Evolutionary conservation across 92 coral and sea anemone species (phyloP), one percentile per base, ranked within the genome.

Genomic region (Epizoanthus illoricatus): DNA sequence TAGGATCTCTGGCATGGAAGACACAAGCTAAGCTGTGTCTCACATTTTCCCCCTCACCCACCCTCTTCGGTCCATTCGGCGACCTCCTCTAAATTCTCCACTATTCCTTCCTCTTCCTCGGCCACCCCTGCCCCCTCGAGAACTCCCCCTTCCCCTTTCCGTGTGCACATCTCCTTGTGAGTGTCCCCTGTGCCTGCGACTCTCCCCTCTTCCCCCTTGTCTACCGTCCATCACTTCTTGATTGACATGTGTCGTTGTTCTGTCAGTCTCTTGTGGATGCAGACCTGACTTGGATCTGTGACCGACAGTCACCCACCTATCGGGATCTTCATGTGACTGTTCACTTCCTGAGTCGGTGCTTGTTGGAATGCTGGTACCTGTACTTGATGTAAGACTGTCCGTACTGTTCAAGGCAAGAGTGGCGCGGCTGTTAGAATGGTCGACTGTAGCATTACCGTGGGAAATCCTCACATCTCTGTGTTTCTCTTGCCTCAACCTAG

Each of bases 71-170:
- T 19, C 71, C 60, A 62, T 39, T 42, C 82, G 41, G 65, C 71
- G 71, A 11, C 82, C 61, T 12, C 21, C 21, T 45, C 59, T 52
- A 52, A 52, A 52, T 9, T 52, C 56, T 12, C 56, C 56, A 52
- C 56, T 13, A 52, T 52, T 70, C 39, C 82, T 78, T 12, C 82
- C 71, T 41, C 59, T 66, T 11, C 82, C 82, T 20, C 71, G 63
- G 16, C n/a, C 66, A 43, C 81, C 81, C 19, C 82, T 63, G 42
- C 71, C 15, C 33, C 45, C 82, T 42, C 82, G 82, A 58, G 19
- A 61, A 0, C 82, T 58, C 39, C 82, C 71, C 65, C 71, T 63
- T 0, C 82, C 82, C 71, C 81, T 75, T 60, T 75, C 55, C 28
- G 58, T 76, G 6, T 19, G 45, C 20, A 60, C 56, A 76, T 41